Conservation (phyloP, 2,113 vertebrate species). For the Anarrhichthys ocellatus region DNA sequence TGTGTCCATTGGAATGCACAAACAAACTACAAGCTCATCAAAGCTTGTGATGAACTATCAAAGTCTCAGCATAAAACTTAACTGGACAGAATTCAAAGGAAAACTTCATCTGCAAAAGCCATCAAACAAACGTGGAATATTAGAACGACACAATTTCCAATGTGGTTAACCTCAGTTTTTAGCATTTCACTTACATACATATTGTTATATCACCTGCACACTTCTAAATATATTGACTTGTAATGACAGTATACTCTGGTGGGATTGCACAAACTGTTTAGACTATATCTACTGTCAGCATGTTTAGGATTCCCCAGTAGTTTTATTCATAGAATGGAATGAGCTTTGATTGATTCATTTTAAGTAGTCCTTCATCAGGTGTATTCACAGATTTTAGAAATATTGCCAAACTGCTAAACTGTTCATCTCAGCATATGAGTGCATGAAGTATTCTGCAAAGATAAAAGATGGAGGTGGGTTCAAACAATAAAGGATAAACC, state of each 20-base stretch:
- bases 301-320: background rate
- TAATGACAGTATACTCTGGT: background rate
- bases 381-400: background rate
- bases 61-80: background rate
- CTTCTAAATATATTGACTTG: background rate
- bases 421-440: background rate
- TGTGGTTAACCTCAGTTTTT: background rate
- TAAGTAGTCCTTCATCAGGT: background rate
- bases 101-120: background rate
- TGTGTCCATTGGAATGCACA: constrained; percentile 8
- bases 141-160: constrained; percentile 3
- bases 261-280: background rate
- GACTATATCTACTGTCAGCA: background rate
- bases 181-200: background rate
- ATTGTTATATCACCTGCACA: background rate
- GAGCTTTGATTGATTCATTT: background rate
- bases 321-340: background rate
- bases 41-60: background rate
- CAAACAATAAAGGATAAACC: background rate
- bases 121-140: background rate
- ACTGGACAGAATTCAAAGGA: background rate
- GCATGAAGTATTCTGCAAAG: background rate
- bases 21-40: constrained; percentile 7
- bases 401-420: background rate
- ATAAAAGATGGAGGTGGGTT: background rate